Percentiles rank a stretch among this genome's conserved stretches.
Conservation (phyloP, 2,113 vertebrate genomes). For the Nerophis ophidion region DNA sequence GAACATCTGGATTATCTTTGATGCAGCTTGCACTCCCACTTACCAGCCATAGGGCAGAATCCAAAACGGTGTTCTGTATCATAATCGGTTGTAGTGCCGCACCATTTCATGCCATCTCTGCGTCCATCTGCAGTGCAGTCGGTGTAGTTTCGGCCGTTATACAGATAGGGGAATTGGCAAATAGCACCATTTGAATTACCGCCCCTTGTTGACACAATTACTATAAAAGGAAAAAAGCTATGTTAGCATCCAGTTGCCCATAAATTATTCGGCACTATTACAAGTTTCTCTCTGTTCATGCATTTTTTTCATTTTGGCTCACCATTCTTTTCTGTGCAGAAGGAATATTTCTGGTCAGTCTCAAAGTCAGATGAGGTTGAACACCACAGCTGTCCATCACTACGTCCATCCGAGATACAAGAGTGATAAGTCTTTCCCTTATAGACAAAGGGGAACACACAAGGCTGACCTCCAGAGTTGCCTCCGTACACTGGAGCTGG, state of each 20-base stretch:
- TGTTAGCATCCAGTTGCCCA: background rate
- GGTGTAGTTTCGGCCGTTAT: constrained; percentile 90
- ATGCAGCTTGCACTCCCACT: constrained; percentile 30
- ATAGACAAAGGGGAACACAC: constrained; percentile 86
- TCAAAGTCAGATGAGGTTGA: constrained; percentile 90
- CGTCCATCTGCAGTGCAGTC: constrained; percentile 93
- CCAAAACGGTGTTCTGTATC: constrained; percentile 88
- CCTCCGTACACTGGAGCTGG: constrained; percentile 84
- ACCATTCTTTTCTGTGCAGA: constrained; percentile 89
- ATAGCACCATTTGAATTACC: constrained; percentile 95
- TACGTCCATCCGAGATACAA: constrained; percentile 83
- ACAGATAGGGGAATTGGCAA: constrained; percentile 92
- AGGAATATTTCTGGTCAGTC: constrained; percentile 83
- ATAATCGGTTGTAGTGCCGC: constrained; percentile 88
- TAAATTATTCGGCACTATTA: background rate
- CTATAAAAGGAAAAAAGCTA: background rate
- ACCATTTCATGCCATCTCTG: constrained; percentile 96
- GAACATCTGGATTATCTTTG: background rate
- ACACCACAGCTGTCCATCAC: constrained; percentile 91
- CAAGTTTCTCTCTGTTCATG: background rate
- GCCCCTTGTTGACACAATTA: constrained; percentile 82
- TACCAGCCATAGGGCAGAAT: constrained; percentile 98
- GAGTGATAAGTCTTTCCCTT: constrained; percentile 86
- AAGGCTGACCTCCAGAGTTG: constrained; percentile 86
- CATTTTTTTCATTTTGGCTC: constrained; percentile 40